Conservation (phyloP, 2,113 vertebrate species). For the Sander lucioperca region DNA sequence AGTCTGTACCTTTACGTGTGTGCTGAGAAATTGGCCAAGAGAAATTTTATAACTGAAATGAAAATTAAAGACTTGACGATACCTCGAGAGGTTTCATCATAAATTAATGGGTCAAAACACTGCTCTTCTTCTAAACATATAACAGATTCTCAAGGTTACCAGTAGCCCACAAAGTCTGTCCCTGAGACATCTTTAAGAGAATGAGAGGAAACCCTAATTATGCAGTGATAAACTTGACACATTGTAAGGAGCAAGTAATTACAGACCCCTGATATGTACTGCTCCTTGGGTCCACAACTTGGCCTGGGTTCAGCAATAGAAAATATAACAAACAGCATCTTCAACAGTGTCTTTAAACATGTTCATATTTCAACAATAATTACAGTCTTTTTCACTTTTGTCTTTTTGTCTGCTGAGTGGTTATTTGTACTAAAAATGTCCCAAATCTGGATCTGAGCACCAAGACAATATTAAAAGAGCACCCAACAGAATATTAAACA, state of each 20-base stretch:
- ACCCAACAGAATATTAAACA: constrained; percentile 58
- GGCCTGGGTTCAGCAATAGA: constrained; percentile 67
- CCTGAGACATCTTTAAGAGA: constrained; percentile 75
- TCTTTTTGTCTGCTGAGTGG: constrained; percentile 54
- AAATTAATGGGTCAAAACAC: constrained; percentile 47
- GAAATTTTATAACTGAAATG: constrained; percentile 27
- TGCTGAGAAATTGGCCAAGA: constrained; percentile 28
- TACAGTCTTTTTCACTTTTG: constrained; percentile 72
- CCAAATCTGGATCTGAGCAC: constrained; percentile 65
- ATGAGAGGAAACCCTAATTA: constrained; percentile 59
- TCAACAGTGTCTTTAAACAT: constrained; percentile 85
- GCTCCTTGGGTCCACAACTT: constrained; percentile 75
- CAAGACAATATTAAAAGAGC: constrained; percentile 54
- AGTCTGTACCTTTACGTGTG: constrained; percentile 63
- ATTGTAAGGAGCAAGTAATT: constrained; percentile 65
- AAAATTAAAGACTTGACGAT: constrained; percentile 21
- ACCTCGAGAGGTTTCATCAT: constrained; percentile 22
- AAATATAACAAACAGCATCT: constrained; percentile 77
- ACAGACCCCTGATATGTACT: constrained; percentile 77
- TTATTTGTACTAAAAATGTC: constrained; percentile 51
- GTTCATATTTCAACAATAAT: constrained; percentile 78
- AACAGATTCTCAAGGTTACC: constrained; percentile 77
- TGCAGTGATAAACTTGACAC: constrained; percentile 75
- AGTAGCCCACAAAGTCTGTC: constrained; percentile 77
- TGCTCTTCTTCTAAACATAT: constrained; percentile 55